These are phyloP conservation scores for Coreoperca whiteheadi DNA, from an alignment of 2,113 vertebrate genomes.

Conservation along the genomic window DNA sequence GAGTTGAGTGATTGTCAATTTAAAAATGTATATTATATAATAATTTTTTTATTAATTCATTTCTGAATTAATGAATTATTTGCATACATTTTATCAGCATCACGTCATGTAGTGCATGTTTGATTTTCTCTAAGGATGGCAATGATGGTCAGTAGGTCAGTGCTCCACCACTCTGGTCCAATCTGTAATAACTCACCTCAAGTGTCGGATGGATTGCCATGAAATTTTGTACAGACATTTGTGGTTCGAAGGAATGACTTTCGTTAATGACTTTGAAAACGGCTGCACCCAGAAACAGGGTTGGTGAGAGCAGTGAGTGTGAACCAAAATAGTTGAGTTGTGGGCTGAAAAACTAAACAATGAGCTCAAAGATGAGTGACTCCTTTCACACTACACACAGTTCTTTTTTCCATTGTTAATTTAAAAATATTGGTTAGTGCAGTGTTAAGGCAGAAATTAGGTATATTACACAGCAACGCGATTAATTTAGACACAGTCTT, in stretches of 20 bases:
- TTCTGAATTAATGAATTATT: background rate
- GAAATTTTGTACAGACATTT: background rate
- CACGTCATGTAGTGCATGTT: background rate
- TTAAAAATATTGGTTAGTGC: background rate
- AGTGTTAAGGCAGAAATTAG: constrained; percentile 20
- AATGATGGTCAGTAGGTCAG: background rate
- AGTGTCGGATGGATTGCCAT: background rate
- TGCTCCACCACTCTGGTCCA: background rate
- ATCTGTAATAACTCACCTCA: background rate
- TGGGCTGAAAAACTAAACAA: background rate
- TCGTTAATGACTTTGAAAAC: background rate
- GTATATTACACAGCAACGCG: background rate
- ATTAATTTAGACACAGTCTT: constrained; percentile 3
- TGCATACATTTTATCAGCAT: background rate
- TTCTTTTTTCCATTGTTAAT: background rate
- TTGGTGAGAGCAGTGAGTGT: background rate
- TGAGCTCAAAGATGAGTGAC: background rate
- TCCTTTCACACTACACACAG: background rate
- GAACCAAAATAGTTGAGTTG: background rate
- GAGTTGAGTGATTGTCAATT: background rate
- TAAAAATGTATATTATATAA: background rate
- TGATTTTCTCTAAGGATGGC: background rate
- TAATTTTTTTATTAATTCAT: background rate
- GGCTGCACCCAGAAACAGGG: no score
- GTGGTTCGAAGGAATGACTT: background rate